A percentile compares a stretch with the other conserved stretches of the same genome.
Conservation (phyloP, 2,888 invertebrate species). For the Trachelus stipa region DNA sequence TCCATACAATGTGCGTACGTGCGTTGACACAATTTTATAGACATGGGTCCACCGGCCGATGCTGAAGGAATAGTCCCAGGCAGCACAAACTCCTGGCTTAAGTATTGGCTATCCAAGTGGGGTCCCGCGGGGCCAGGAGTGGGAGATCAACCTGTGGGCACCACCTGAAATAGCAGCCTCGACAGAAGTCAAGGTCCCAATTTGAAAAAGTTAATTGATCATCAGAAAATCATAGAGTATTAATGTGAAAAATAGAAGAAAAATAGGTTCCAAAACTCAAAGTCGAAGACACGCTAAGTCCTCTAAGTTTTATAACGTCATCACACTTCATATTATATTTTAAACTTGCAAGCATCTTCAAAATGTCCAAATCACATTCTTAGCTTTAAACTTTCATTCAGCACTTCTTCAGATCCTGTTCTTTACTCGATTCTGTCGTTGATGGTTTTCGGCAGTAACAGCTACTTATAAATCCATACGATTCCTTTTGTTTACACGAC, state of each 20-base stretch:
- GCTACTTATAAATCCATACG: neutral
- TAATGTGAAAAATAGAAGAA: neutral
- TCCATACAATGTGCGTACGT: constrained; percentile 32
- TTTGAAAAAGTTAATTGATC: neutral
- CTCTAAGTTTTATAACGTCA: neutral
- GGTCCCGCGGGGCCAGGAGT: constrained; percentile 44
- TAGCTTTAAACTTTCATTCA: neutral
- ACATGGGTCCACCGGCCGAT: constrained; percentile 56
- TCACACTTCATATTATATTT: neutral
- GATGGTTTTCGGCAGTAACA: neutral
- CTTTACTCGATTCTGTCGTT: neutral
- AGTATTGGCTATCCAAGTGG: constrained; percentile 62
- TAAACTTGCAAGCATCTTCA: neutral
- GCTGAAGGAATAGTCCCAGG: constrained; percentile 62
- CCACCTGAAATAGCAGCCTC: constrained; percentile 13
- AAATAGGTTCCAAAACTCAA: neutral
- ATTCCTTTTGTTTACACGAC: neutral
- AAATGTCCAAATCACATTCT: neutral
- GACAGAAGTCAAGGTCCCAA: constrained; percentile 26
- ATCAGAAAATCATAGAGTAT: neutral
- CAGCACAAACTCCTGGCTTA: constrained; percentile 53
- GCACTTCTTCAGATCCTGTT: neutral
- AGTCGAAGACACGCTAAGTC: neutral
- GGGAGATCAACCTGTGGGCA: constrained; percentile 30
- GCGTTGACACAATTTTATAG: constrained; percentile 30